These are phyloP conservation scores for Amphiura filiformis DNA, from an alignment of 35 echinoderm and acorn worm genomes.

Conservation along the genomic window DNA sequence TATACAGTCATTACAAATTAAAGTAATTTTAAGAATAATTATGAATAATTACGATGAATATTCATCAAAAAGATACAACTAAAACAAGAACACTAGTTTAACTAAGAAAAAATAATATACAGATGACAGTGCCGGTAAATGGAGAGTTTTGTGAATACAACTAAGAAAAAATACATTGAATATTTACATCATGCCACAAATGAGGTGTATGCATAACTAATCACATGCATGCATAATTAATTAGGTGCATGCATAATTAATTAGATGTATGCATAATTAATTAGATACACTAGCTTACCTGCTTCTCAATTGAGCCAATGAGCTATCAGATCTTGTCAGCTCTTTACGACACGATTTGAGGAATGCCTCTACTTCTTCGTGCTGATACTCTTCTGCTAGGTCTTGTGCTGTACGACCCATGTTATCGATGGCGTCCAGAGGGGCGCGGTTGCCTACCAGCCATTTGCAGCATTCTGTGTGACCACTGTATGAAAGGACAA, in stretches of 20 bases:
- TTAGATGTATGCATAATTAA: too few species aligned
- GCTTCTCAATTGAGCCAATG: conserved; percentile 56
- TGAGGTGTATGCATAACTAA: too few species aligned
- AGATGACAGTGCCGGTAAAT: not conserved
- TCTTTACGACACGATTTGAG: conserved; percentile 75
- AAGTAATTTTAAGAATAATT: too few species aligned
- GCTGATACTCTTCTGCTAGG: conserved; percentile 89
- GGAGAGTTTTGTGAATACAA: too few species aligned
- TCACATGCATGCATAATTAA: too few species aligned
- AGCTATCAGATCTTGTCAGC: conserved; percentile 60
- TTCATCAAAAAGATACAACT: too few species aligned
- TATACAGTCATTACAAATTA: too few species aligned
- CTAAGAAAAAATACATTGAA: too few species aligned
- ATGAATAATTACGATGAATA: too few species aligned
- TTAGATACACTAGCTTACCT: conserved; percentile 1
- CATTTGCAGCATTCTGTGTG: conserved; percentile 86
- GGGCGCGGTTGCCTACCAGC: conserved; percentile 81
- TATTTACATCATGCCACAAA: too few species aligned
- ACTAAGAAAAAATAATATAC: not conserved
- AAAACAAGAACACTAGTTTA: too few species aligned
- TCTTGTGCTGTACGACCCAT: conserved; percentile 70
- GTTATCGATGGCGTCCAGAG: conserved; percentile 52
- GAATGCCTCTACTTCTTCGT: conserved; percentile 64
- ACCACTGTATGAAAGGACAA: conserved; percentile 68
- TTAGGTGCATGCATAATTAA: too few species aligned